phyloP scores from a whole-genome alignment of 2,888 invertebrate genomes.

The Caenorhabditis japonica region DNA sequence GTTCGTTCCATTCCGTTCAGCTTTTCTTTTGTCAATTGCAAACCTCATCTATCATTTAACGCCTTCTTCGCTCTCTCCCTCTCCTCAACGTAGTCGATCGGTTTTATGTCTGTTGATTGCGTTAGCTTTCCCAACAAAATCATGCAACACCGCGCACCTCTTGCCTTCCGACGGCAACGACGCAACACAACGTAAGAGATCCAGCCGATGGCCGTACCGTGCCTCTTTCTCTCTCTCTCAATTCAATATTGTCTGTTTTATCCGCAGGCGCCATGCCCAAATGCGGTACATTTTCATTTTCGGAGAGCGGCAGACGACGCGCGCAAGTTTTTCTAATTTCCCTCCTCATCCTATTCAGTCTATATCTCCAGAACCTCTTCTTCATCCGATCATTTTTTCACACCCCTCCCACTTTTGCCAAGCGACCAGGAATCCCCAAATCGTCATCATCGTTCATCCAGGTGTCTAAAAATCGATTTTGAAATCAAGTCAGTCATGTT shows the following conservation, averaged over 20 bases:
- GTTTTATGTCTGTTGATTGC: slow-evolving; percentile 8
- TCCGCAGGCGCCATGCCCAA: slow-evolving; percentile 16
- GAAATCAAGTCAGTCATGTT: neutral
- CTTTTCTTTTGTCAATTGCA: neutral
- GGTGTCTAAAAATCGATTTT: neutral
- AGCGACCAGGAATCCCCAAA: neutral
- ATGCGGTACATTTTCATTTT: slow-evolving; percentile 16
- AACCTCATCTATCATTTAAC: neutral
- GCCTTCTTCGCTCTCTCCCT: too few species aligned
- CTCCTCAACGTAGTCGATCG: too few species aligned
- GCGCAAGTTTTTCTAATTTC: slow-evolving; percentile 25
- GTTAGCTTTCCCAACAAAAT: slow-evolving; percentile 7
- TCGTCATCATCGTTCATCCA: too few species aligned
- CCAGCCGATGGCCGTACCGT: slow-evolving; percentile 14
- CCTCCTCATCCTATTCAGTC: slow-evolving; percentile 11
- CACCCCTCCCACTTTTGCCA: slow-evolving; percentile 2
- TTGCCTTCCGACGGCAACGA: too few species aligned
- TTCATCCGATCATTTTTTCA: slow-evolving; percentile 13
- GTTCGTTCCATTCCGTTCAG: neutral
- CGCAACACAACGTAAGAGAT: slow-evolving; percentile 20
- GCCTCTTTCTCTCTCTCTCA: slow-evolving; percentile 11
- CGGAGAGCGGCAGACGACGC: neutral
- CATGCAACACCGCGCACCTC: slow-evolving; percentile 25
- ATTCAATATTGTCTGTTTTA: slow-evolving; percentile 38
- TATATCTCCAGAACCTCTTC: slow-evolving; percentile 3